Evolutionary conservation across 92 coral and sea anemone species (phyloP).

Genomic region (Chrysogorgia sp.): DNA sequence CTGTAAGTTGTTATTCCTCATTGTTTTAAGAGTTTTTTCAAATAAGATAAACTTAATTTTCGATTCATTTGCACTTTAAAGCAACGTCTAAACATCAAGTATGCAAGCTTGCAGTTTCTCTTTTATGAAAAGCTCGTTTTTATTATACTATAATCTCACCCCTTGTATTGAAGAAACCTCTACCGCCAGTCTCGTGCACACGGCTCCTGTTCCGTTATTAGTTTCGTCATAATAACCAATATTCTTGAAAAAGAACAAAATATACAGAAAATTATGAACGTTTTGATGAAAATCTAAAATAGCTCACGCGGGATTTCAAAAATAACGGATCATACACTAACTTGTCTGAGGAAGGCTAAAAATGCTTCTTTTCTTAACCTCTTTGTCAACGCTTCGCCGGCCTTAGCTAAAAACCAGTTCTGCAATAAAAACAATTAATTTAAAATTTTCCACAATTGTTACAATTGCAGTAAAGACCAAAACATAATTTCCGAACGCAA

Average conservation of each 20-base stretch:
- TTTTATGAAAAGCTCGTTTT: background rate
- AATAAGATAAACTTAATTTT: too few relatives aligned
- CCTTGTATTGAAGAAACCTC: constrained; percentile 32
- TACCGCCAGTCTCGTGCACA: background rate
- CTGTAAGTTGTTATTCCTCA: too few relatives aligned
- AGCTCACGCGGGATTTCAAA: too few relatives aligned
- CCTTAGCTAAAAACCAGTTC: constrained; percentile 24
- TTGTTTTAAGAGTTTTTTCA: too few relatives aligned
- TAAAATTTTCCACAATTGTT: background rate
- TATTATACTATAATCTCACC: background rate
- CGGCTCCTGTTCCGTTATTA: constrained; percentile 13
- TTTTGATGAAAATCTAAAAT: background rate
- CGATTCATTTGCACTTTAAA: too few relatives aligned
- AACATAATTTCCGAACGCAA: background rate
- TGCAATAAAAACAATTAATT: background rate
- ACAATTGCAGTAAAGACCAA: background rate
- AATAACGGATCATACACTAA: background rate
- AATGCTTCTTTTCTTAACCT: constrained; percentile 5
- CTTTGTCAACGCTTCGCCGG: constrained; percentile 16
- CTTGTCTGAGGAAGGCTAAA: constrained; percentile 28
- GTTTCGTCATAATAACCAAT: constrained; percentile 19
- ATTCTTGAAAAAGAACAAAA: constrained; percentile 14
- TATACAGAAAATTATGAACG: background rate
- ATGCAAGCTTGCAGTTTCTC: too few relatives aligned
- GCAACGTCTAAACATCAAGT: too few relatives aligned